A percentile compares a stretch with the other conserved stretches of the same genome.
These are phyloP conservation scores for Tetrao urogallus DNA, from an alignment of 2,113 vertebrate genomes.

Conservation along the genomic window DNA sequence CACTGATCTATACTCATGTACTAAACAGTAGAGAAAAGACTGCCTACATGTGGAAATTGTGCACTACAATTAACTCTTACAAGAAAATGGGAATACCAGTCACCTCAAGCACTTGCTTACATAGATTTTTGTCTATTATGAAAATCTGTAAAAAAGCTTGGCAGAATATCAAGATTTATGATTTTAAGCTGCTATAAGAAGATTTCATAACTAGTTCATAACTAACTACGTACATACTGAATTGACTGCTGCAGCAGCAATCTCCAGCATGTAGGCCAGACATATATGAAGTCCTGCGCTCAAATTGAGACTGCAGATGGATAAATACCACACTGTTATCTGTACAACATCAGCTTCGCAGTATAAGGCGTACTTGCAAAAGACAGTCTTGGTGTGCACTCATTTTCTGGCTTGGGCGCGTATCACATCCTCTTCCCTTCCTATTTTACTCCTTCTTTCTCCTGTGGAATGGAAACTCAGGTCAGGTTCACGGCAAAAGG, in stretches of 20 bases:
- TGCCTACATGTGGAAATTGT: neutral
- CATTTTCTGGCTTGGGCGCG: neutral
- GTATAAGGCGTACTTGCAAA: neutral
- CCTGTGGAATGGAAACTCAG: neutral
- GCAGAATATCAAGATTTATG: neutral
- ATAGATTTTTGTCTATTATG: neutral
- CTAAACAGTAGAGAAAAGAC: neutral
- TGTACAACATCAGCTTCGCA: neutral
- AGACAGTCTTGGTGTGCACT: neutral
- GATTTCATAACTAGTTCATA: neutral
- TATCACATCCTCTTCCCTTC: neutral
- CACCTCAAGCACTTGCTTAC: neutral
- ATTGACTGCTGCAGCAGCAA: neutral
- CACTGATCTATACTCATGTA: neutral
- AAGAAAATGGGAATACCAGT: neutral
- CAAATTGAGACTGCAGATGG: neutral
- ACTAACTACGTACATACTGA: neutral
- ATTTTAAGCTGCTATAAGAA: neutral
- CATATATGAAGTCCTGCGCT: neutral
- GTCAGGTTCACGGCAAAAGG: neutral
- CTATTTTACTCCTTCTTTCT: neutral
- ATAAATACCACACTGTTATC: neutral
- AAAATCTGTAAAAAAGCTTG: neutral
- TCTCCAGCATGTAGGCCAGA: neutral
- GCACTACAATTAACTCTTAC: neutral